Conservation (phyloP, 1,140 invertebrate genomes). For the Bombus vancouverensis region DNA sequence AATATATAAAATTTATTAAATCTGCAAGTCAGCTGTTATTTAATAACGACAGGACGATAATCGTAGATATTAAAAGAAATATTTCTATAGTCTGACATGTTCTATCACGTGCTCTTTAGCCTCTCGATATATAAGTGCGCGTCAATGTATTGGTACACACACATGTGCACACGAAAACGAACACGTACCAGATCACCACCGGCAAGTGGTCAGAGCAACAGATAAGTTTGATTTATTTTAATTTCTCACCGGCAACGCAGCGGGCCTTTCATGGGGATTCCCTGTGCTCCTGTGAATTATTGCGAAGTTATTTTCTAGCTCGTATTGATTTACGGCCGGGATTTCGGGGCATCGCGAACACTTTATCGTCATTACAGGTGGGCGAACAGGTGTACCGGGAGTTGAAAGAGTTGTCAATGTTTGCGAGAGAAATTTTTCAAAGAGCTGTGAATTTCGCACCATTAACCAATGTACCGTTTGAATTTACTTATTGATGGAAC, state of each 20-base stretch:
- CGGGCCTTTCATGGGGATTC: constrained; percentile 61
- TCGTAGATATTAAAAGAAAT: constrained; percentile 64
- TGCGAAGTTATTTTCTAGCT: constrained; percentile 77
- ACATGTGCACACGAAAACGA: not conserved
- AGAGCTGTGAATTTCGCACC: not conserved
- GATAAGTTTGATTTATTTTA: constrained; percentile 81
- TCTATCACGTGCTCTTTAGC: constrained; percentile 63
- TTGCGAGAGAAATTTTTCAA: constrained; percentile 14
- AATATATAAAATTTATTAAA: not conserved
- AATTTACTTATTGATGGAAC: too few species aligned
- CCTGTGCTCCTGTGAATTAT: constrained; percentile 68
- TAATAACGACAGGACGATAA: constrained; percentile 59
- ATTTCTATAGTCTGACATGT: constrained; percentile 50
- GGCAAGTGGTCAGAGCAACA: constrained; percentile 72
- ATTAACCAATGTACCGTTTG: not conserved
- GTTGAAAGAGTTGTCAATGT: constrained; percentile 60
- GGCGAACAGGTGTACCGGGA: constrained; percentile 70
- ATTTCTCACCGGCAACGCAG: constrained; percentile 72
- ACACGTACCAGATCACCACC: constrained; percentile 68
- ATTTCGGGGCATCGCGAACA: constrained; percentile 71
- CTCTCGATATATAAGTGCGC: constrained; percentile 16
- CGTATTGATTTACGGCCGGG: constrained; percentile 75
- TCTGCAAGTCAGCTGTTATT: constrained; percentile 48
- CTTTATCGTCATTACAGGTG: constrained; percentile 75
- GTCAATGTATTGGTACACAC: not conserved